Conservation (phyloP, 2,113 vertebrate genomes). For the Sorex araneus region DNA sequence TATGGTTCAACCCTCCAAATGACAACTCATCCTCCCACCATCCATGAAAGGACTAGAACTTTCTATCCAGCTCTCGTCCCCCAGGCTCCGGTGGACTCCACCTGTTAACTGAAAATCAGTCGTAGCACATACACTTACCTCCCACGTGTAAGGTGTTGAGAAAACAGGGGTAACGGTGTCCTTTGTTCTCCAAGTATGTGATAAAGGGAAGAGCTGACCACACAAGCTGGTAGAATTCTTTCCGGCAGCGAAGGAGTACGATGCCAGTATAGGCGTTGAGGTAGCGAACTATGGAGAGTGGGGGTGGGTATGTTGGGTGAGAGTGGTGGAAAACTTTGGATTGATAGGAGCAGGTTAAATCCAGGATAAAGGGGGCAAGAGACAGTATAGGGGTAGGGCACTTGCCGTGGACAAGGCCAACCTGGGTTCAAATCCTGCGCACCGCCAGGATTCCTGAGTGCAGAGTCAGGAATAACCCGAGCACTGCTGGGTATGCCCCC, state of each 20-base stretch:
- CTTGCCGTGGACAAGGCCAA: too few relatives aligned
- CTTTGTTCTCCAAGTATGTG: slow-evolving; percentile 89
- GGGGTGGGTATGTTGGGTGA: neutral
- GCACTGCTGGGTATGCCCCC: too few relatives aligned
- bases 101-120: neutral
- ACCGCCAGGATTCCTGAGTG: too few relatives aligned
- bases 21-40: too few relatives aligned
- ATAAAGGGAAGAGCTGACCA: slow-evolving; percentile 96
- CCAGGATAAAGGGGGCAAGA: neutral
- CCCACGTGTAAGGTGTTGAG: slow-evolving; percentile 95
- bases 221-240: slow-evolving; percentile 91
- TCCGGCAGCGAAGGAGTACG: slow-evolving; percentile 94
- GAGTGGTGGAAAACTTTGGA: neutral
- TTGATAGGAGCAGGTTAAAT: slow-evolving; percentile 2
- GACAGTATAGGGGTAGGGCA: too few relatives aligned
- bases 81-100: neutral
- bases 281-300: slow-evolving; percentile 92
- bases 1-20: too few relatives aligned
- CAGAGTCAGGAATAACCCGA: too few relatives aligned
- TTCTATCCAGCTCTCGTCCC: too few relatives aligned
- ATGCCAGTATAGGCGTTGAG: slow-evolving; percentile 96
- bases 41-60: too few relatives aligned
- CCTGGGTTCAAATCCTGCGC: too few relatives aligned
- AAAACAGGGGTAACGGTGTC: slow-evolving; percentile 90
- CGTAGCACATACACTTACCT: slow-evolving; percentile 88